phyloP scores from a whole-genome alignment of 2,797 vertebrate genomes.

The Lithobates pipiens region DNA sequence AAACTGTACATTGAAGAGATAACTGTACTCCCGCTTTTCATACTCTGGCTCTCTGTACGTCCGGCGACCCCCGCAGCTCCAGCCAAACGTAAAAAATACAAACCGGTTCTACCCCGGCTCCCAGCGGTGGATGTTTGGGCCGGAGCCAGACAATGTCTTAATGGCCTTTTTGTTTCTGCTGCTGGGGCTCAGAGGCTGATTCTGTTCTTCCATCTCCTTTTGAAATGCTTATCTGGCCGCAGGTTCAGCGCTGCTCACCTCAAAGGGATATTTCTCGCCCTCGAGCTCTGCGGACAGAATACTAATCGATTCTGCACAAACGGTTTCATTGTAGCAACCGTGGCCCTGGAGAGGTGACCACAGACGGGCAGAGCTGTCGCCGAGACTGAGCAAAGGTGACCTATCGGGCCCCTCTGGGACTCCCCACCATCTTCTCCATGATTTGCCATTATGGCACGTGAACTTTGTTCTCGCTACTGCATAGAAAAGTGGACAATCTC shows the following conservation, averaged over 20 bases:
- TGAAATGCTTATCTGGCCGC: conserved; percentile 36
- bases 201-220: conserved; percentile 27
- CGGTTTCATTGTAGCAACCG: neutral
- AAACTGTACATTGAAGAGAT: conserved; percentile 37
- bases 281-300: neutral
- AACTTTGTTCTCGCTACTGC: too few species aligned
- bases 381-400: too few species aligned
- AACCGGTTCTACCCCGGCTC: conserved; percentile 56
- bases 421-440: too few species aligned
- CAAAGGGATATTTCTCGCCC: neutral
- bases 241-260: conserved; percentile 18
- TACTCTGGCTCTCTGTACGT: conserved; percentile 65
- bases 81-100: conserved; percentile 63
- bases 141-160: conserved; percentile 44
- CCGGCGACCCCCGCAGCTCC: conserved; percentile 57
- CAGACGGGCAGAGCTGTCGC: too few species aligned
- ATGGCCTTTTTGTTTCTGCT: conserved; percentile 41
- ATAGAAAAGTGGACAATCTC: too few species aligned
- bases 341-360: neutral
- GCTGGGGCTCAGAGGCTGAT: conserved; percentile 51
- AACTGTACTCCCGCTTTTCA: neutral
- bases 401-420: too few species aligned
- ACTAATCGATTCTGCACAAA: conserved; percentile 3
- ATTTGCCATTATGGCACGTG: too few species aligned
- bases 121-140: conserved; percentile 63